phyloP scores from a whole-genome alignment of 2,113 vertebrate species.

The Mustela lutreola region DNA sequence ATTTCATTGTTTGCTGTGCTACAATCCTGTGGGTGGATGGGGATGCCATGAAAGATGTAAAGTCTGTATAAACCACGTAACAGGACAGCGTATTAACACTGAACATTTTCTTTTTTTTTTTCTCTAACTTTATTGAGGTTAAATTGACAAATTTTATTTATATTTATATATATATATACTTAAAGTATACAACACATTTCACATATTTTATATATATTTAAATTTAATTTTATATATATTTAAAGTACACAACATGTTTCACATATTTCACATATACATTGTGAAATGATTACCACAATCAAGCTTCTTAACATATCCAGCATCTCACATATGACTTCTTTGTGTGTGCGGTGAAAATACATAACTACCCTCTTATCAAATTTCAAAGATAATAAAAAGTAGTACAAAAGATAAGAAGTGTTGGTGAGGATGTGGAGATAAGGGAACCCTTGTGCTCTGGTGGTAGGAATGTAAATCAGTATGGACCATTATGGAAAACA shows the following conservation, averaged over 20 bases:
- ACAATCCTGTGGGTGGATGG: slow-evolving; percentile 90
- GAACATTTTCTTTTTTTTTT: slow-evolving; percentile 87
- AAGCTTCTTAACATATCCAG: not conserved
- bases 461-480: too few species aligned
- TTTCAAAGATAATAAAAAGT: not conserved
- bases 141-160: not conserved
- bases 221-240: not conserved
- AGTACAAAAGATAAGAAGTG: not conserved
- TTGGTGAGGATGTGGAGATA: not conserved
- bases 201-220: not conserved
- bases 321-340: not conserved
- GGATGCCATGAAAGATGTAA: slow-evolving; percentile 91
- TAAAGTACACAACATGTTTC: not conserved
- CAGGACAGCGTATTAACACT: slow-evolving; percentile 92
- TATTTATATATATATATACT: not conserved
- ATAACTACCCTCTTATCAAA: not conserved
- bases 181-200: not conserved
- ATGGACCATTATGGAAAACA: not conserved
- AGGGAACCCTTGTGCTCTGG: not conserved
- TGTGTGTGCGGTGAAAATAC: not conserved
- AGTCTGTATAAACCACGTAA: slow-evolving; percentile 92
- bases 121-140: not conserved
- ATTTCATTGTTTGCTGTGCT: slow-evolving; percentile 89
- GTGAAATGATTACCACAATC: not conserved
- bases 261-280: not conserved